Base-by-base conservation (phyloP, 2,888 invertebrate species). In the Synergus laeviventris region DNA sequence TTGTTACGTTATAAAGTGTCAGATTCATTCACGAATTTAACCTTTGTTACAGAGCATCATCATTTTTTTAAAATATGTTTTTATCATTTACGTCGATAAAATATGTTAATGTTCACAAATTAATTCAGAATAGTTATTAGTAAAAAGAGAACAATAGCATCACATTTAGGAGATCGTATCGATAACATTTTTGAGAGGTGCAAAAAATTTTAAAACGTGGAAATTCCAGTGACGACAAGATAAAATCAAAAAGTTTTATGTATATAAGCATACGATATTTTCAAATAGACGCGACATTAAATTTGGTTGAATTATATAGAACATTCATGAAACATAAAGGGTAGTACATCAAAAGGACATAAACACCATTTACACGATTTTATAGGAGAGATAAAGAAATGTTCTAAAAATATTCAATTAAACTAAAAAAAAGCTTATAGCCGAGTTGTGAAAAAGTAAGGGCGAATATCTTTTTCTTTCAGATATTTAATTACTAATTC, bases 31-130 rank as follows among this genome's bases (percentile, higher is more conserved):
- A 49, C 7, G 11, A 70, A 49, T 70, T 70, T 70, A n/a, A 70
- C 70, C 70, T 70, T 49, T 49, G 49, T 45, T 70, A 31, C 31
- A 70, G 36, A 31, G n/a, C 12, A 70, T 36, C 45, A 70, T 31
- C n/a, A 42, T 70, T 70, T 49, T 12, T 31, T 49, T 49, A 42
- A 18, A 9, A 66, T 2, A 54, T 49, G 21, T 70, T 70, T 70
- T 70, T 49, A 70, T 31, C n/a, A 42, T 49, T 36, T 70, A n/a
- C 49, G 31, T 36, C 49, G 24, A 31, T 49, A 31, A 42, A 7
- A 31, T 49, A 45, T 70, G 49, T 0, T 70, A 70, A 70, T 36
- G 4, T 49, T 49, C 12, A 49, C 49, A 70, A 49, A 49, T 70
- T 70, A 36, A 64, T 64, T 42, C 64, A 42, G 31, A 49, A 49